These are phyloP conservation scores for Eulemur albifrons DNA, from an alignment of 2,797 vertebrate genomes.

Conservation along the genomic window DNA sequence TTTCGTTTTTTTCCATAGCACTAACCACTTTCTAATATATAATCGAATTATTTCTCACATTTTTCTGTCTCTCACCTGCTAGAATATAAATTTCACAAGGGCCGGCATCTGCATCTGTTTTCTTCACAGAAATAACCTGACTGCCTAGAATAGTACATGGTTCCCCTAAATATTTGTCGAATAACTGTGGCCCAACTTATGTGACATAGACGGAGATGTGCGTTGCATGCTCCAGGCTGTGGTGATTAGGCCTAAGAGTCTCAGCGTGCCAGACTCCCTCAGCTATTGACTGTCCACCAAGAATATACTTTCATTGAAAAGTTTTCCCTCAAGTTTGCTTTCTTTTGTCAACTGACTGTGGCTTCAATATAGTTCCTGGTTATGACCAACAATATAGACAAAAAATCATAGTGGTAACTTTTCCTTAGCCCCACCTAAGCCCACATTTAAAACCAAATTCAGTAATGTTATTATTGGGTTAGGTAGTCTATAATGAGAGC, in stretches of 20 bases:
- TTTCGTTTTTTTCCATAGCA: neutral
- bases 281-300: neutral
- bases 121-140: neutral
- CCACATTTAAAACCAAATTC: neutral
- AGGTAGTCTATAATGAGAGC: neutral
- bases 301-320: neutral
- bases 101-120: neutral
- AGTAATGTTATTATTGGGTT: neutral
- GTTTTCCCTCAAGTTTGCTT: neutral
- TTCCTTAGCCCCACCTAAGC: neutral
- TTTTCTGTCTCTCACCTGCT: neutral
- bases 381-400: neutral
- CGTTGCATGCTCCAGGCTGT: neutral
- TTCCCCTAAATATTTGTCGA: neutral
- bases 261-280: neutral
- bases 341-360: neutral
- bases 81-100: neutral
- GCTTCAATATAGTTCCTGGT: neutral
- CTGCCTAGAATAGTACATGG: neutral
- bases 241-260: neutral
- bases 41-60: neutral
- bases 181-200: neutral
- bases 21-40: neutral
- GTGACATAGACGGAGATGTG: neutral
- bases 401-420: neutral